These are phyloP conservation scores for Hypothenemus hampei DNA, from an alignment of 1,140 invertebrate genomes.

Conservation along the genomic window DNA sequence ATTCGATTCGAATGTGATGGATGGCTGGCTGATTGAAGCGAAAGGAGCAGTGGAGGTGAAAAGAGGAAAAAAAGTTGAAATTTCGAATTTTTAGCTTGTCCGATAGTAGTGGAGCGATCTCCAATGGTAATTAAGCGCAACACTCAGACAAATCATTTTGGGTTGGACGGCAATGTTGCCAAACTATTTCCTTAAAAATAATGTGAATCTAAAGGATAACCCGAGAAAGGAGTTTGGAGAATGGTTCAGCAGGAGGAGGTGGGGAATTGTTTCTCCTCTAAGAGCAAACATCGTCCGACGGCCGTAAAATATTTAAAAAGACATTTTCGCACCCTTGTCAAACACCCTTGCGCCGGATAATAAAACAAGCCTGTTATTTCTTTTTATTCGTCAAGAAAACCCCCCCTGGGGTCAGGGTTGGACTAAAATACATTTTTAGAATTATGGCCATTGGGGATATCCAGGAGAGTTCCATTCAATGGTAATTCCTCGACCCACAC, in stretches of 20 bases:
- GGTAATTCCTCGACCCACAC: not conserved
- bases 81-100: not conserved
- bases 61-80: not conserved
- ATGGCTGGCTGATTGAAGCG: constrained; percentile 21
- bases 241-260: too few species aligned
- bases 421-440: constrained; percentile 7
- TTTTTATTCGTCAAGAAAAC: constrained; percentile 17
- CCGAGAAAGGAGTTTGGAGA: too few species aligned
- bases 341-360: constrained; percentile 12
- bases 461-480: not conserved
- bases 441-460: not conserved
- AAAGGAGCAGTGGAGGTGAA: not conserved
- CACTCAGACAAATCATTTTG: not conserved
- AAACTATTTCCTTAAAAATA: too few species aligned
- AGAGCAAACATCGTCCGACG: too few species aligned
- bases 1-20: constrained; percentile 27
- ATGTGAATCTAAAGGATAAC: constrained; percentile 9
- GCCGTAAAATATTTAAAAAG: too few species aligned
- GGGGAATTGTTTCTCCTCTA: too few species aligned
- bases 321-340: constrained; percentile 17
- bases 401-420: constrained; percentile 1
- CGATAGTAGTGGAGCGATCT: not conserved
- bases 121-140: constrained; percentile 1
- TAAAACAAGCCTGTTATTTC: constrained; percentile 19
- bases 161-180: not conserved